Evolutionary conservation across 2,113 vertebrate species (phyloP).

Genomic region (Lipophrys pholis): DNA sequence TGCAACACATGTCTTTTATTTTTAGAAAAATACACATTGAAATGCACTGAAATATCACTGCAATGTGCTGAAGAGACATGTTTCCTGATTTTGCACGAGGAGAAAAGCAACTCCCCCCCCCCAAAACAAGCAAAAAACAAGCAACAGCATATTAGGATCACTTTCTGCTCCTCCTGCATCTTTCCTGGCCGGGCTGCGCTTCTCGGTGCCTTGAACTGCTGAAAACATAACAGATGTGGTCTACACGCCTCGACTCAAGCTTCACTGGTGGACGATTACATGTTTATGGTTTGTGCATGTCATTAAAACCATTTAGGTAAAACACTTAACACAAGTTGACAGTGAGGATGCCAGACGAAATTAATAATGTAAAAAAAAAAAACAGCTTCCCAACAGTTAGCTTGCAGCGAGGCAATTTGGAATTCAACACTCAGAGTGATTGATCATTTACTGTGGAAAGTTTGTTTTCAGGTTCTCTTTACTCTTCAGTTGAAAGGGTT

Average conservation of each 20-base stretch:
- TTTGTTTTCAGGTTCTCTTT: no score
- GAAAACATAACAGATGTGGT: conserved; percentile 29
- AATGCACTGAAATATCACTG: no score
- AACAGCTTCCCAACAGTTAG: not conserved
- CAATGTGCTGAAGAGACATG: not conserved
- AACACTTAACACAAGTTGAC: no score
- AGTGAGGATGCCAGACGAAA: not conserved
- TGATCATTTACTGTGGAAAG: no score
- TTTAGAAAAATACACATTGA: no score
- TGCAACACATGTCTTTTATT: no score
- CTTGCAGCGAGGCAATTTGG: not conserved
- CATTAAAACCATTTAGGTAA: no score
- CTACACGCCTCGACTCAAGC: conserved; percentile 26
- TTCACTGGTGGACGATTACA: conserved; percentile 22
- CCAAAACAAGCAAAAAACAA: conserved; percentile 24
- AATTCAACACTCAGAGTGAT: no score
- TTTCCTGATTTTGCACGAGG: conserved; percentile 20
- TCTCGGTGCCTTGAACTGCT: conserved; percentile 17
- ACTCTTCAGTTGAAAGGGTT: no score
- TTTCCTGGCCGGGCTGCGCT: not conserved
- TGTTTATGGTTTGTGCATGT: conserved; percentile 12
- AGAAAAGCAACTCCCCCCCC: no score
- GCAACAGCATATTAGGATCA: conserved; percentile 15
- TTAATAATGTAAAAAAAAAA: not conserved
- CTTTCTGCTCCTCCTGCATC: not conserved